phyloP scores from a whole-genome alignment of 1,140 invertebrate genomes.

The Sipha flava region DNA sequence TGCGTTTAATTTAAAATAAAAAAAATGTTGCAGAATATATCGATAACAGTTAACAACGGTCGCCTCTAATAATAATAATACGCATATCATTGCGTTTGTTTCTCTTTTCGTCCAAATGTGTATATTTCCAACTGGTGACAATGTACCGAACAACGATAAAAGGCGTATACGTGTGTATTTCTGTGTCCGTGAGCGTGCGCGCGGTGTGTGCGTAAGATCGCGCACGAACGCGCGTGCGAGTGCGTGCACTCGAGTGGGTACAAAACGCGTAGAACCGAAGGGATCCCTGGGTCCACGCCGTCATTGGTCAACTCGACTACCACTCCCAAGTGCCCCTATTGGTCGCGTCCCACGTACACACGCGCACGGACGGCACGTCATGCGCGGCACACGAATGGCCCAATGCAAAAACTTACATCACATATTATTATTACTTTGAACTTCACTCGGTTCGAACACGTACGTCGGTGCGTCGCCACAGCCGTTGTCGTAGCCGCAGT shows the following conservation, averaged over 20 bases:
- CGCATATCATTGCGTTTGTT: too few relatives aligned
- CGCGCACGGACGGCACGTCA: neutral
- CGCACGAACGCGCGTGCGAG: neutral
- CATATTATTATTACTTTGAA: neutral
- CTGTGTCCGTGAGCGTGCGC: too few relatives aligned
- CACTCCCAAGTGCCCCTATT: conserved; percentile 21
- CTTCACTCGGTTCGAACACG: neutral
- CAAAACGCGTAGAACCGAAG: neutral
- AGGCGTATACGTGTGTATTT: too few relatives aligned
- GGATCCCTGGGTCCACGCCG: neutral
- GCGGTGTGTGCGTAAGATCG: too few relatives aligned
- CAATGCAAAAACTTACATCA: conserved; percentile 2
- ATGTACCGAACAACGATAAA: too few relatives aligned
- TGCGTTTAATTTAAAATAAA: too few relatives aligned
- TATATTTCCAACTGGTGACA: too few relatives aligned
- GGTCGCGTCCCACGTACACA: conserved; percentile 8
- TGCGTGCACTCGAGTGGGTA: neutral
- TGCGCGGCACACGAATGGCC: neutral
- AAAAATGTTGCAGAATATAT: too few relatives aligned
- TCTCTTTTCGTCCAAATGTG: too few relatives aligned
- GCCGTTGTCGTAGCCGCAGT: too few relatives aligned
- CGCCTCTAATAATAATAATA: too few relatives aligned
- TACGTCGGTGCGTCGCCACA: neutral
- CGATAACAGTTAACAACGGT: too few relatives aligned
- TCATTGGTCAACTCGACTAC: neutral